These are phyloP conservation scores for Rhinogobio ventralis DNA, from an alignment of 2,797 vertebrate species.

Conservation along the genomic window DNA sequence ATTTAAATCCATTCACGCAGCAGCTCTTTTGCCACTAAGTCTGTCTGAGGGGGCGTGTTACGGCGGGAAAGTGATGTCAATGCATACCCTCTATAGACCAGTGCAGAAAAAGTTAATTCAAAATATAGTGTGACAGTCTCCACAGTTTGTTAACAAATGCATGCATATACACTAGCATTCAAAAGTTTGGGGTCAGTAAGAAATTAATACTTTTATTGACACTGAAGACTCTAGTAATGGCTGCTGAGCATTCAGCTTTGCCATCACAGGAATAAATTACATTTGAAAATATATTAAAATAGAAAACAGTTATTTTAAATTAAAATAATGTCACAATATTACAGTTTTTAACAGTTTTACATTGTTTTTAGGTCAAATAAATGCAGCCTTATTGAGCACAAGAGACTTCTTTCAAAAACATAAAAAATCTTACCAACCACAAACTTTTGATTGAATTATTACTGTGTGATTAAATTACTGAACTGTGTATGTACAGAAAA, in stretches of 20 bases:
- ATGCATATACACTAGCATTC: background rate
- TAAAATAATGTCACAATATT: background rate
- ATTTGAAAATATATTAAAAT: too few species aligned
- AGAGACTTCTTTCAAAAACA: background rate
- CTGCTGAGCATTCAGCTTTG: background rate
- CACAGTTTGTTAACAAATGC: background rate
- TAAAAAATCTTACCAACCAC: background rate
- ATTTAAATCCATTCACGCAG: too few species aligned
- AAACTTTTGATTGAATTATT: background rate
- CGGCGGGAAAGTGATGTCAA: too few species aligned
- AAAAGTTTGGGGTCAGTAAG: background rate
- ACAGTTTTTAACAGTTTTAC: too few species aligned
- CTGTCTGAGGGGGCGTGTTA: too few species aligned
- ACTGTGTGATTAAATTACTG: background rate
- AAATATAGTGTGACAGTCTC: background rate
- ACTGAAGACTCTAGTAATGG: background rate
- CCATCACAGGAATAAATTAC: background rate
- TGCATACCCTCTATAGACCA: too few species aligned
- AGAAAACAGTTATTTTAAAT: background rate
- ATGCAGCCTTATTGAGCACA: background rate
- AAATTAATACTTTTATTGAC: background rate
- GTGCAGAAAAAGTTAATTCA: background rate
- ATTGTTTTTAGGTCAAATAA: background rate
- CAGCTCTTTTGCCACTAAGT: too few species aligned
- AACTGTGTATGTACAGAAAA: background rate